Percentiles rank a stretch among this genome's conserved stretches.
These are phyloP conservation scores for Cossypha niveicapilla DNA, from an alignment of 2,797 vertebrate species.

Conservation along the genomic window DNA sequence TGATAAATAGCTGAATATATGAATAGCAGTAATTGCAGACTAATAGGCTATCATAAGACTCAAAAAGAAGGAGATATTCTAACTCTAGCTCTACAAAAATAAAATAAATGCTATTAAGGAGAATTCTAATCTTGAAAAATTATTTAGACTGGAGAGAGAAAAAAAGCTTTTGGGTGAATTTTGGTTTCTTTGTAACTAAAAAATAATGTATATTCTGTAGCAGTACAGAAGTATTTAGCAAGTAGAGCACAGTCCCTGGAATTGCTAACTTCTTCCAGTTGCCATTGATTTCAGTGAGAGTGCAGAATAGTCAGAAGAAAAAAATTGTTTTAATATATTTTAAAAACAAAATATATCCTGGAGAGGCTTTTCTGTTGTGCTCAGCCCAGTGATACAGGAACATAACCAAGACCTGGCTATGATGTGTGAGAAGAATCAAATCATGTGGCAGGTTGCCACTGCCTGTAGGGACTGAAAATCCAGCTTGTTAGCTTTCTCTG, in stretches of 20 bases:
- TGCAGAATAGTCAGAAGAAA: neutral
- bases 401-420: conserved; percentile 16
- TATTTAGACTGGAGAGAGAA: neutral
- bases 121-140: neutral
- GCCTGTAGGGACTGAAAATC: conserved; percentile 47
- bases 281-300: neutral
- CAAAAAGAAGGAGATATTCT: neutral
- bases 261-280: neutral
- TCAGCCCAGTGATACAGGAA: neutral
- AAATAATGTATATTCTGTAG: neutral
- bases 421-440: conserved; percentile 31
- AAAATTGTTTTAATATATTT: neutral
- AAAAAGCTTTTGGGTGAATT: neutral
- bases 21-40: conserved; percentile 26
- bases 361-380: neutral
- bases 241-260: neutral
- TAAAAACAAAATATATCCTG: neutral
- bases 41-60: neutral
- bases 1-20: conserved; percentile 44
- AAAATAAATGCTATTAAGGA: neutral
- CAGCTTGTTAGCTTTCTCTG: conserved; percentile 50
- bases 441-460: conserved; percentile 1
- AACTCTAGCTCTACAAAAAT: conserved; percentile 20
- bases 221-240: neutral
- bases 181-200: neutral